These are phyloP conservation scores for Suricata suricatta DNA, from an alignment of 2,113 vertebrate genomes.

Conservation along the genomic window DNA sequence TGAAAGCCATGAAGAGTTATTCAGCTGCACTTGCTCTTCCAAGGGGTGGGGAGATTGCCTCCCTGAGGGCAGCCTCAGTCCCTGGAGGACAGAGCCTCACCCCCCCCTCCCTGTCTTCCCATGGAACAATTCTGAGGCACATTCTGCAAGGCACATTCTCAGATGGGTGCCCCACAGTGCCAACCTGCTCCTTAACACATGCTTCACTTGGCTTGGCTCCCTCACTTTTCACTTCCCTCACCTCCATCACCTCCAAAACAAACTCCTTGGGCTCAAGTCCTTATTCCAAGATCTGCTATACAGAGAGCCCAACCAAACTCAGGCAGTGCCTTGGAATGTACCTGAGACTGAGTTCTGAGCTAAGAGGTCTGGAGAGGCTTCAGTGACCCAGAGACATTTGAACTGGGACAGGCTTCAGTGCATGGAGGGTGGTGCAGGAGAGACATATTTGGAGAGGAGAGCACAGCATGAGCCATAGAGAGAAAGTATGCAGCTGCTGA, in stretches of 20 bases:
- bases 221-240: neutral
- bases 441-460: neutral
- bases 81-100: neutral
- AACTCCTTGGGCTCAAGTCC: neutral
- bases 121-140: neutral
- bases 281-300: neutral
- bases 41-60: neutral
- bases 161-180: too few species aligned
- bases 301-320: neutral
- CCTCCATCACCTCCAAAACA: neutral
- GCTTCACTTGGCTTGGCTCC: neutral
- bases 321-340: neutral
- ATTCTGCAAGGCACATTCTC: neutral
- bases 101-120: accelerated
- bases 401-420: neutral
- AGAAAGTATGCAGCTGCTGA: neutral
- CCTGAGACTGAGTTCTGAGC: neutral
- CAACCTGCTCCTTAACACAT: neutral
- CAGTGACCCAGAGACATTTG: neutral
- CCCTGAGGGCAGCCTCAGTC: neutral
- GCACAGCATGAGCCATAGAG: neutral
- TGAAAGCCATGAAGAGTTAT: neutral
- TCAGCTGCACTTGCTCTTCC: too few species aligned
- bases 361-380: neutral
- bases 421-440: too few species aligned